Evolutionary conservation across 2,797 vertebrate genomes (phyloP), one percentile per base, ranked within the genome.

Genomic region (Siniperca scherzeri): DNA sequence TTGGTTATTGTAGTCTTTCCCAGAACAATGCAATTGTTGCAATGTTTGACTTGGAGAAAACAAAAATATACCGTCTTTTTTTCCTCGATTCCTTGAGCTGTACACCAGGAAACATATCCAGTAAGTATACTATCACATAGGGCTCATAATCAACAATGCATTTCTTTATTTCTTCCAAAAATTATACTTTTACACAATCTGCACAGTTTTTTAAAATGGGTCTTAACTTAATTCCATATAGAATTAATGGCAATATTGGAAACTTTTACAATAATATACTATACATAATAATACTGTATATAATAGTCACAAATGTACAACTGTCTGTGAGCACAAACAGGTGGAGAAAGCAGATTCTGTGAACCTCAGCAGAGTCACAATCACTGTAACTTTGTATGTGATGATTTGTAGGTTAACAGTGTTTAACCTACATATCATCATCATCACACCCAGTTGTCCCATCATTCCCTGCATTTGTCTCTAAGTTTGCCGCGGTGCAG

Each of bases 391-490:
- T 52, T 17, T 16, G 44, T 70, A 19, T 40, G 72, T 65, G 74
- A 65, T 77, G 73, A 91, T 25, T 46, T 88, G 62, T 69, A 84
- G 75, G 80, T 91, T 79, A 88, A 73, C 81, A n/a, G 12, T 21
- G 21, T 67, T 90, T 89, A 86, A 89, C 90, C 78, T 59, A 75
- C 82, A 85, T 78, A 7, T 85, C 74, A 71, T 71, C 74, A 71
- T 71, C 64, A 62, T 70, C 76, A n/a, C 30, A 57, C 44, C 50
- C 83, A 75, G 88, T 77, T 79, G 86, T 89, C 76, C 66, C 70
- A 3, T 70, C 68, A 33, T 70, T 82, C 80, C 73, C 60, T 53
- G 61, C 81, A 22, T 81, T 77, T 69, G 80, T 85, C 71, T 82
- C 67, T 82, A 66, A 72, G 77, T 81, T 66, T 65, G 50, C 66